Conservation (phyloP, 2,113 vertebrate genomes). For the Cyphomyrus discorhynchus region DNA sequence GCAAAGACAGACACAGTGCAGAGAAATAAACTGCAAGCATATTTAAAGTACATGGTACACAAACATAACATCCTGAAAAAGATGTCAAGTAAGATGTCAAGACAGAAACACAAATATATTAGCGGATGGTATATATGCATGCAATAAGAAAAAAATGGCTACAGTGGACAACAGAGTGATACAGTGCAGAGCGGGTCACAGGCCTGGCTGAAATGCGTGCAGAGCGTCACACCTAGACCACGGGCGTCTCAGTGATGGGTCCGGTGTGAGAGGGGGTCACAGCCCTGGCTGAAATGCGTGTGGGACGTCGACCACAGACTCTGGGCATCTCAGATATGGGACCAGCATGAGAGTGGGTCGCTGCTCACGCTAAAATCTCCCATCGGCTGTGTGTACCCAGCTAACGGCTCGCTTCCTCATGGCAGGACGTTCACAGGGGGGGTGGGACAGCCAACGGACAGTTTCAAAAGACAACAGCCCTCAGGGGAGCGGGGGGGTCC, state of each 20-base stretch:
- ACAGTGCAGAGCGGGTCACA: background rate
- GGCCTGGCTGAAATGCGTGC: background rate
- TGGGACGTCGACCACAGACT: background rate
- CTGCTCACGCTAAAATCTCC: background rate
- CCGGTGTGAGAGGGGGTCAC: background rate
- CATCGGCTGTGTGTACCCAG: background rate
- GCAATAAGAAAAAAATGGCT: no score
- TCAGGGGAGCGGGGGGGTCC: background rate
- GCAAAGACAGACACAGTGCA: no score
- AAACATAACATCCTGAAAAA: no score
- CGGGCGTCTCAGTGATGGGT: background rate
- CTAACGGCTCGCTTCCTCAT: background rate
- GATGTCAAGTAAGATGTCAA: background rate
- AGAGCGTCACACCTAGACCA: background rate
- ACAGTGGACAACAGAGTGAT: background rate
- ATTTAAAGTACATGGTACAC: no score
- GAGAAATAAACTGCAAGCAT: no score
- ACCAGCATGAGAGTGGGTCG: no score
- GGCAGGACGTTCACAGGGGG: background rate
- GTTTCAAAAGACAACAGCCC: constrained; percentile 27
- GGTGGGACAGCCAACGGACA: constrained; percentile 17
- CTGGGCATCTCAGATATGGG: background rate
- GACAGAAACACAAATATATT: no score
- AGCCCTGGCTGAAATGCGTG: background rate
- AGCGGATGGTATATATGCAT: no score